Conservation (phyloP, 2,888 invertebrate species). For the Cataglyphis livida region DNA sequence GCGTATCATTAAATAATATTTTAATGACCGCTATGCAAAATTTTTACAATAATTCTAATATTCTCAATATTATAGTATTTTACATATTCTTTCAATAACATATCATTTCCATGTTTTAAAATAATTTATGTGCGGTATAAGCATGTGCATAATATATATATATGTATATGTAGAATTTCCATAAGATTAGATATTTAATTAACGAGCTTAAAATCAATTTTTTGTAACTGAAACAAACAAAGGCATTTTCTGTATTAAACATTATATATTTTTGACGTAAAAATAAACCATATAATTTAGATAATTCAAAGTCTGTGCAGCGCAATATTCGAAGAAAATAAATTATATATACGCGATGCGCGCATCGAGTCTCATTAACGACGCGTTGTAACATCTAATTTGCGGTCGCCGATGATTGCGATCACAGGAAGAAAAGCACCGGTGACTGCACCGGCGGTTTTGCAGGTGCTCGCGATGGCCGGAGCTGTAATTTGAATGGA, state of each 20-base stretch:
- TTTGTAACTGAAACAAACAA: background rate
- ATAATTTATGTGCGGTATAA: background rate
- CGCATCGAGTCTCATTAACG: conserved; percentile 24
- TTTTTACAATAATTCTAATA: background rate
- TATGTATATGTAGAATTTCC: background rate
- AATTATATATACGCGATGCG: conserved; percentile 17
- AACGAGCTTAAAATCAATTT: background rate
- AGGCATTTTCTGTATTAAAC: background rate
- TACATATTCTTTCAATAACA: background rate
- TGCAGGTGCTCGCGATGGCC: conserved; percentile 62
- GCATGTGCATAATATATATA: no score
- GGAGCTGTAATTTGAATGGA: conserved; percentile 41
- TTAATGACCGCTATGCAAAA: background rate
- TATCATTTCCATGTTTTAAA: background rate
- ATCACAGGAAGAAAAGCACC: conserved; percentile 56
- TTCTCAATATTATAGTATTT: conserved; percentile 7
- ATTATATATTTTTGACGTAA: background rate
- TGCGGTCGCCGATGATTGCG: conserved; percentile 39
- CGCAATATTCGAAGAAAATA: background rate
- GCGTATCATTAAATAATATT: background rate
- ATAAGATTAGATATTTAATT: conserved; percentile 2
- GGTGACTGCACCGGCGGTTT: conserved; percentile 56
- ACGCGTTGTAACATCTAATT: conserved; percentile 58
- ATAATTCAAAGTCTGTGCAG: background rate
- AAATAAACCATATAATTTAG: background rate